Evolutionary conservation across 2,888 invertebrate species (phyloP).

Genomic region (Chymomyza fuscimana): DNA sequence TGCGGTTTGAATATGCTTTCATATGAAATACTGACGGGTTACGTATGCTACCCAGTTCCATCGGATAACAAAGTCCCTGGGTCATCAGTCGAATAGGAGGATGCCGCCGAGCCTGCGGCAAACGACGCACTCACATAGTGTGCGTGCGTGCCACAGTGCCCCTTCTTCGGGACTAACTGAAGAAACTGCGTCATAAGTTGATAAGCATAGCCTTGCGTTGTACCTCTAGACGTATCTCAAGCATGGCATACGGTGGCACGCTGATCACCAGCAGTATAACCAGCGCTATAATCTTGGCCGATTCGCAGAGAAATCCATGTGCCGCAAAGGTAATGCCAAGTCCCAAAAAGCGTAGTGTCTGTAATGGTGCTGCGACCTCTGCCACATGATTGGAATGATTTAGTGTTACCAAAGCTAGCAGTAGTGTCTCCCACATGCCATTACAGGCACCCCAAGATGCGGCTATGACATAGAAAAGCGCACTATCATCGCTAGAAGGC

Average conservation of each 20-base stretch:
- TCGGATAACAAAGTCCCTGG: not conserved
- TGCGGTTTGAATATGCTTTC: not conserved
- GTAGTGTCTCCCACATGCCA: conserved; percentile 89
- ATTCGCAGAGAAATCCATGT: conserved; percentile 83
- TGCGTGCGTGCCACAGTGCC: conserved; percentile 73
- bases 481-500: conserved; percentile 89
- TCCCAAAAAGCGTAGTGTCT: conserved; percentile 84
- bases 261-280: conserved; percentile 78
- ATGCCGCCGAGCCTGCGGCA: not conserved
- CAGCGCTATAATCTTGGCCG: conserved; percentile 77
- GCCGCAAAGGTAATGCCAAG: conserved; percentile 84
- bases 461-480: conserved; percentile 90
- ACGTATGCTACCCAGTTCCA: not conserved
- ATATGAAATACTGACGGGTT: conserved; percentile 13
- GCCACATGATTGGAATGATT: conserved; percentile 79
- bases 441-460: conserved; percentile 94
- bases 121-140: conserved; percentile 69
- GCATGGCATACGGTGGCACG: conserved; percentile 78
- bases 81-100: not conserved
- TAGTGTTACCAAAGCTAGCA: conserved; percentile 79
- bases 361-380: conserved; percentile 79
- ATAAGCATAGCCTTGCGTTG: conserved; percentile 78
- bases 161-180: conserved; percentile 77
- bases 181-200: conserved; percentile 79
- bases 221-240: conserved; percentile 78